Percentiles rank a stretch among this genome's conserved stretches.
Evolutionary conservation across 2,113 vertebrate genomes (phyloP).

Genomic region (Bothrops jararaca): DNA sequence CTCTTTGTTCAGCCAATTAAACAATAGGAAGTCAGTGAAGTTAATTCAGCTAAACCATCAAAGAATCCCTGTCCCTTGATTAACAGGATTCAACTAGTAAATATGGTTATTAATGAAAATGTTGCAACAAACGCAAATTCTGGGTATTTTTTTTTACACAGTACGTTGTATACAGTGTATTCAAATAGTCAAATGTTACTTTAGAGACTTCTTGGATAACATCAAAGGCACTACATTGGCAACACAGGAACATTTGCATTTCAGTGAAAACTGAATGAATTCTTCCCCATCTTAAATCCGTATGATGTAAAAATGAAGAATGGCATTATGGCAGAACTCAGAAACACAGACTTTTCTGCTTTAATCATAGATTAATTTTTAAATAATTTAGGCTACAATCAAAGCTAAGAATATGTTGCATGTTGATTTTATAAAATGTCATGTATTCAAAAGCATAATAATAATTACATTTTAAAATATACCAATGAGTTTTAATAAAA

Average conservation of each 20-base stretch:
- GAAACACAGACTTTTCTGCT: background rate
- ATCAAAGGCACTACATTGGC: background rate
- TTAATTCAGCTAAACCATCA: background rate
- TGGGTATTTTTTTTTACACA: background rate
- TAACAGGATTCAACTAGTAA: background rate
- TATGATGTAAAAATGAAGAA: background rate
- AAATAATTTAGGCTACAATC: slow-evolving; percentile 35
- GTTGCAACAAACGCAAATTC: background rate
- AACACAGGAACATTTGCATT: background rate
- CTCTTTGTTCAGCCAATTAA: background rate
- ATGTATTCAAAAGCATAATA: slow-evolving; percentile 4
- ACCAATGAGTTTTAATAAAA: slow-evolving; percentile 47
- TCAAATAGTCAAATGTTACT: background rate
- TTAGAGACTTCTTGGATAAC: background rate
- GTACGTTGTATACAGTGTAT: background rate
- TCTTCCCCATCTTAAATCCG: background rate
- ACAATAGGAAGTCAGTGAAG: background rate
- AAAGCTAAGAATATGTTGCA: background rate
- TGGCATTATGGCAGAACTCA: background rate
- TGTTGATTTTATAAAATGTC: slow-evolving; percentile 37
- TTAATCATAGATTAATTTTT: background rate
- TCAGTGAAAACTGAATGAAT: background rate
- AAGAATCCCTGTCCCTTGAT: background rate
- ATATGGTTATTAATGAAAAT: background rate
- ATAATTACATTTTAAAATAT: slow-evolving; percentile 35